These are phyloP conservation scores for Pogonomyrmex californicus DNA, from an alignment of 1,140 invertebrate species.

Conservation along the genomic window DNA sequence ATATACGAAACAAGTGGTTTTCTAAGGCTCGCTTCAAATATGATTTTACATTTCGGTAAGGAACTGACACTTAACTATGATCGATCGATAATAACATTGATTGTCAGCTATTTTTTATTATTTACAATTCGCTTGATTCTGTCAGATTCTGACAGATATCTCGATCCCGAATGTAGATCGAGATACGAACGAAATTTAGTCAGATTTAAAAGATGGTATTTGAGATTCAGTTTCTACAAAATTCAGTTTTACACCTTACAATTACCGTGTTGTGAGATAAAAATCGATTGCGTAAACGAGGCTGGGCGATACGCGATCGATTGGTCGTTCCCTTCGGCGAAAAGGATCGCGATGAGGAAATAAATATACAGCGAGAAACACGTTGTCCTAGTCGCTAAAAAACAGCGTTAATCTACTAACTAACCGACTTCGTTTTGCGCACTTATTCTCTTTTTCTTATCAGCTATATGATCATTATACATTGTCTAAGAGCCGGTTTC, in stretches of 20 bases:
- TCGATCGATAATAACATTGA: conserved; percentile 22
- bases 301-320: conserved; percentile 37
- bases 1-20: not conserved
- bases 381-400: conserved; percentile 45
- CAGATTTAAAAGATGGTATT: not conserved
- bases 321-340: conserved; percentile 49
- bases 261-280: conserved; percentile 27
- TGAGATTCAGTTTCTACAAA: not conserved
- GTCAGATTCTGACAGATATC: conserved; percentile 6
- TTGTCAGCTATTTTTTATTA: conserved; percentile 38
- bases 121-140: not conserved
- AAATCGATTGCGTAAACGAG: conserved; percentile 36
- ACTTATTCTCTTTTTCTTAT: conserved; percentile 26
- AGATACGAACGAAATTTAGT: not conserved
- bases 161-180: not conserved
- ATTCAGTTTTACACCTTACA: not conserved
- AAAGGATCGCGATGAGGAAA: conserved; percentile 50
- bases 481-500: conserved; percentile 52
- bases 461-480: conserved; percentile 37
- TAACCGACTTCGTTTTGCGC: conserved; percentile 46
- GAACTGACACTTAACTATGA: conserved; percentile 5
- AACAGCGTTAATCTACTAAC: conserved; percentile 16
- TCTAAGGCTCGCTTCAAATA: not conserved
- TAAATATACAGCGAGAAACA: conserved; percentile 58
- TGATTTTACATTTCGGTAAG: not conserved